A percentile compares a stretch with the other conserved stretches of the same genome.
Evolutionary conservation across 2,888 invertebrate species (phyloP).

Genomic region (Eilema depressum): DNA sequence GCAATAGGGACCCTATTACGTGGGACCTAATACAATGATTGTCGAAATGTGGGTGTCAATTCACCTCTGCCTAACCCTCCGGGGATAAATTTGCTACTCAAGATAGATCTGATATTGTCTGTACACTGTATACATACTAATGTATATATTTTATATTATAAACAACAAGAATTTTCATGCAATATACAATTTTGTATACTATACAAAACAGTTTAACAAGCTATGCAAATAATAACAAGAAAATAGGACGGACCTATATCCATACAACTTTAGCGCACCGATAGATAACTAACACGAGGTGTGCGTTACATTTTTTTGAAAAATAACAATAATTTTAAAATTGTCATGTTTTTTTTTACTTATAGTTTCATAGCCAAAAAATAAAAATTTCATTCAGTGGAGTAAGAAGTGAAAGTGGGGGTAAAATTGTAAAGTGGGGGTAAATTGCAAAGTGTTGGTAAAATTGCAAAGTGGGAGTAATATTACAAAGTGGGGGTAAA

Average conservation of each 20-base stretch:
- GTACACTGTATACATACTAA: constrained; percentile 1
- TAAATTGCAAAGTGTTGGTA: background rate
- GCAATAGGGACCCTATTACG: too few relatives aligned
- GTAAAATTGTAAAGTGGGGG: background rate
- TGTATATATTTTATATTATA: constrained; percentile 16
- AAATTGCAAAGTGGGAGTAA: too few relatives aligned
- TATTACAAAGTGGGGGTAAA: background rate
- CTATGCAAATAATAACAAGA: constrained; percentile 25
- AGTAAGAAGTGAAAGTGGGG: background rate
- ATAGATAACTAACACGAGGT: constrained; percentile 15
- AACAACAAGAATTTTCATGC: background rate
- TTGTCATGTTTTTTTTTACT: constrained; percentile 21
- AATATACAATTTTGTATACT: constrained; percentile 11
- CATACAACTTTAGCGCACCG: constrained; percentile 23
- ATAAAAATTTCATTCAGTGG: too few relatives aligned
- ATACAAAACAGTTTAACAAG: constrained; percentile 13
- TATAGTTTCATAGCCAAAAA: constrained; percentile 23
- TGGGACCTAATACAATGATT: too few relatives aligned
- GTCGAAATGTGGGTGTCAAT: too few relatives aligned
- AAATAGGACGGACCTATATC: constrained; percentile 25
- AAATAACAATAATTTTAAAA: constrained; percentile 16
- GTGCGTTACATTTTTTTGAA: constrained; percentile 7
- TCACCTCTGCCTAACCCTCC: too few relatives aligned
- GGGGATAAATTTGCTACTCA: too few relatives aligned
- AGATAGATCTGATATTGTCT: too few relatives aligned